Conservation (phyloP, 23 tunicate species). For the Trididemnum clinides region DNA sequence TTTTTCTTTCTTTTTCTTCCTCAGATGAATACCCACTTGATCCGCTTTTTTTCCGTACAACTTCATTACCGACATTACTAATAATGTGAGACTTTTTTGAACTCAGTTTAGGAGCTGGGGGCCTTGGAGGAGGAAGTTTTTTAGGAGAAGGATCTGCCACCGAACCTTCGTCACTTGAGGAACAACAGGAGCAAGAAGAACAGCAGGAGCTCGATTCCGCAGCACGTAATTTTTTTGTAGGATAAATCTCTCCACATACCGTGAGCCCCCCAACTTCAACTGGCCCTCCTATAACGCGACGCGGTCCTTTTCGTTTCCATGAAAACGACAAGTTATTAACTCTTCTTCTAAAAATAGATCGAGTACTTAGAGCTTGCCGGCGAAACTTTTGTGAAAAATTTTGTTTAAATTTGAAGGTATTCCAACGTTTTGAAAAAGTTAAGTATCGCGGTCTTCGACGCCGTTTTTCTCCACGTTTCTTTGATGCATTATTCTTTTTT, state of each 20-base stretch:
- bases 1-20: not conserved
- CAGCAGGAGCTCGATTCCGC: conserved; percentile 8
- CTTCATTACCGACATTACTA: not conserved
- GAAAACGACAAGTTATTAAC: not conserved
- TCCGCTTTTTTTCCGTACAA: not conserved
- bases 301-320: conserved; percentile 16
- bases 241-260: conserved; percentile 26
- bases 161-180: not conserved
- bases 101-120: conserved; percentile 58
- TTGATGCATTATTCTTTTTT: not conserved
- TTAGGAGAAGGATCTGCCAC: not conserved
- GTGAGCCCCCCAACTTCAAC: conserved; percentile 8
- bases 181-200: not conserved
- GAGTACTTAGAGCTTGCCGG: not conserved
- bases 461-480: not conserved
- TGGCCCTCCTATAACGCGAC: conserved; percentile 36
- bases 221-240: not conserved
- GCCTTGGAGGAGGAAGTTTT: conserved; percentile 65
- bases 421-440: not conserved
- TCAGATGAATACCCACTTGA: conserved; percentile 82
- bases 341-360: not conserved
- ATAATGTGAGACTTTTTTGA: not conserved
- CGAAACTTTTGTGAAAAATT: not conserved
- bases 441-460: not conserved
- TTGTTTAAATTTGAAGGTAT: not conserved